Conservation (phyloP, 2,797 vertebrate genomes). For the Vultur gryphus region DNA sequence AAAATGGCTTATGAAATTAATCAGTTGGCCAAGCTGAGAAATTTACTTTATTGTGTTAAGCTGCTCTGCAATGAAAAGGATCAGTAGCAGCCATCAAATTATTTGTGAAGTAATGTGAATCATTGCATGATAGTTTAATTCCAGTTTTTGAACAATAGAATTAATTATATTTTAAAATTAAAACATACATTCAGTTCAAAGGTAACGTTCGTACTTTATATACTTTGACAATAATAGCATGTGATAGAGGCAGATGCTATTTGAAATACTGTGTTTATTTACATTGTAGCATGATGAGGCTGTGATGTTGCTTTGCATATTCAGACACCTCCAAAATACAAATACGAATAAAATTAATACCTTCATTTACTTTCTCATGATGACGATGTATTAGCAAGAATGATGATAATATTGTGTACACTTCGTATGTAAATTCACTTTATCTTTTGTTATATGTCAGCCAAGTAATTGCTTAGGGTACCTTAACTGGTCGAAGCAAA, state of each 20-base stretch:
- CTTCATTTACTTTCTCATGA: constrained; percentile 14
- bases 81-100: neutral
- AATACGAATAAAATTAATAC: constrained; percentile 36
- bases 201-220: neutral
- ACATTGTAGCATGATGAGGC: neutral
- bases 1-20: constrained; percentile 5
- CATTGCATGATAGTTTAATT: neutral
- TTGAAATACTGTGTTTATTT: constrained; percentile 39
- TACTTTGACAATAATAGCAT: neutral
- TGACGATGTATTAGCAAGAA: neutral
- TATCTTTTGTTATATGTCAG: neutral
- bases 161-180: constrained; percentile 13
- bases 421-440: constrained; percentile 10
- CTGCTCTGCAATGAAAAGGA: neutral
- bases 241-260: constrained; percentile 1
- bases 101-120: constrained; percentile 8
- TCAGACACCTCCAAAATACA: constrained; percentile 9
- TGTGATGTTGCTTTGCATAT: constrained; percentile 22
- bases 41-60: constrained; percentile 10
- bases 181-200: neutral
- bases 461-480: constrained; percentile 1
- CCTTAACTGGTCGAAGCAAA: constrained; percentile 8
- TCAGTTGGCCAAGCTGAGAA: neutral
- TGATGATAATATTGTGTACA: neutral
- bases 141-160: constrained; percentile 9